Evolutionary conservation across 2,797 vertebrate species (phyloP), one percentile per base, ranked within the genome.

Genomic region (Pangasius sanitwongsei): DNA sequence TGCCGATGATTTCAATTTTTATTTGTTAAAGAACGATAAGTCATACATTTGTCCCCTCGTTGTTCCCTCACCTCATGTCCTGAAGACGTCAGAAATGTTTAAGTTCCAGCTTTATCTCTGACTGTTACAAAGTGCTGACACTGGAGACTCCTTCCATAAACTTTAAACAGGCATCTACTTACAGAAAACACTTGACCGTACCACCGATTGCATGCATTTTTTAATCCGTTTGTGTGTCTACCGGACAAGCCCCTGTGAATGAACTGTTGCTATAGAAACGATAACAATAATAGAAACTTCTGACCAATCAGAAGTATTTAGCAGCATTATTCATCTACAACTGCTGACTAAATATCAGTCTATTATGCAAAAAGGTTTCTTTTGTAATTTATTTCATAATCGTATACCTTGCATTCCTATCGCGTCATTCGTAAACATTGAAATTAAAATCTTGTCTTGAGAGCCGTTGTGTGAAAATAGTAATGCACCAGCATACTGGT

Each of bases 61-160:
- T 61, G 34, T 7, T 59, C 55, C 18, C 8, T 81, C 18, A 31
- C 16, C 5, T 15, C 31, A n/a, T 65, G 7, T 69, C 67, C 67
- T 34, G 12, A 69, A 69, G 13, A 69, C 5, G 5, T 16, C 15
- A 0, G 67, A 69, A 31, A 61, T 2, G 59, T 59, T 59, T 4
- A 61, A 61, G n/a, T 31, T 70, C 13, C 69, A 37, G 31, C 6
- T 70, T 70, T 70, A 70, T 6, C 15, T 37, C 16, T 37, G 34
- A 37, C 15, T 70, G 28, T 72, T 72, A 72, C 72, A 12, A 75
- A 75, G 41, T 9, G 4, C 50, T 20, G 16, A 80, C 50, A 57
- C n/a, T 34, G 53, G 77, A 81, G 53, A 81, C 77, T 34, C 77
- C 53, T 81, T 81, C 53, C n/a, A 28, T 75, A 44, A 44, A 25